Evolutionary conservation across 2,797 vertebrate genomes (phyloP).

Genomic region (Tiaroga cobitis): DNA sequence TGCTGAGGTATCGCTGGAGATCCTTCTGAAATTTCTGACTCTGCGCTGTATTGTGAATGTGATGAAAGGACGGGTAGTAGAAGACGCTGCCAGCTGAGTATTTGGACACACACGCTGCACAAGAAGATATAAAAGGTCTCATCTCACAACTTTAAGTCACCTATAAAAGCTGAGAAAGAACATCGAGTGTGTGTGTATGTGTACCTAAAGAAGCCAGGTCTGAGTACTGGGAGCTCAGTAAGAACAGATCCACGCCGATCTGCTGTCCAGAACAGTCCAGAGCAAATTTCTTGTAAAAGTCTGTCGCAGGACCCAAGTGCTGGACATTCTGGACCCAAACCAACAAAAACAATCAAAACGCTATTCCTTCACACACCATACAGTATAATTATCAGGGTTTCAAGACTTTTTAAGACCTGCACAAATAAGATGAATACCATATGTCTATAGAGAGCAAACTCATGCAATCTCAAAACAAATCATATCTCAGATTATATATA

Average conservation of each 20-base stretch:
- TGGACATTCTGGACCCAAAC: slow-evolving; percentile 83
- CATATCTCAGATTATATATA: not conserved
- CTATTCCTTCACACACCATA: slow-evolving; percentile 12
- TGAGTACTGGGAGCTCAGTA: slow-evolving; percentile 94
- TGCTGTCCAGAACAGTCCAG: slow-evolving; percentile 98
- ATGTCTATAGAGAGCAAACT: not conserved
- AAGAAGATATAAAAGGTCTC: not conserved
- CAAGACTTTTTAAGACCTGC: not conserved
- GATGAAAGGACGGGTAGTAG: slow-evolving; percentile 95
- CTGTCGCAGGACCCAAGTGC: slow-evolving; percentile 95
- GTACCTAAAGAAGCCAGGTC: slow-evolving; percentile 95
- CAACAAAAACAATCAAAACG: slow-evolving; percentile 7
- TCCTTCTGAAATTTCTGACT: slow-evolving; percentile 91
- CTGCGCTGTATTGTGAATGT: slow-evolving; percentile 85
- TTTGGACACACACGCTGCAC: slow-evolving; percentile 91
- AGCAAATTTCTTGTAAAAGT: slow-evolving; percentile 99
- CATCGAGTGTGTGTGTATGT: slow-evolving; percentile 21
- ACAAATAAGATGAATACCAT: not conserved
- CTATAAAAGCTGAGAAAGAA: not conserved
- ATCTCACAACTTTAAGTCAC: not conserved
- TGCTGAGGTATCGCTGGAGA: slow-evolving; percentile 91
- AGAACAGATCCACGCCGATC: slow-evolving; percentile 95
- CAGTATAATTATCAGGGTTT: not conserved
- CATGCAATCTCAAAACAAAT: no score
- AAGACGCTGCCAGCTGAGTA: slow-evolving; percentile 95